Percentiles rank a stretch among this genome's conserved stretches.
Evolutionary conservation across 2,888 invertebrate genomes (phyloP).

Genomic region (Pterobdella sp.): DNA sequence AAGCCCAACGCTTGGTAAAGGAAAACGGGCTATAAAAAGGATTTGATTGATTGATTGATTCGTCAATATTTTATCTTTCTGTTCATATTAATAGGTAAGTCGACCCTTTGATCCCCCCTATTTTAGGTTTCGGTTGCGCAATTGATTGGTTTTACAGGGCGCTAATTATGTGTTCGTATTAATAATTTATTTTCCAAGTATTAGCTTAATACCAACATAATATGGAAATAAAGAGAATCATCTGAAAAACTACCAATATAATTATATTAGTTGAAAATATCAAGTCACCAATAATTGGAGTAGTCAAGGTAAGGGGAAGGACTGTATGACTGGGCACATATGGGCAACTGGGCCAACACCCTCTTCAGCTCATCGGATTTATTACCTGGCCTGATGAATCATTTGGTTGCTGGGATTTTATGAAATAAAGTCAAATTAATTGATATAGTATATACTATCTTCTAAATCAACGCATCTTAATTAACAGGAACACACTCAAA

Average conservation of each 20-base stretch:
- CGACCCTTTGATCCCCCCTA: no score
- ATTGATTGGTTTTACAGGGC: no score
- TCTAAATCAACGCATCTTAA: background rate
- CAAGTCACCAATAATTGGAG: slow-evolving; percentile 60
- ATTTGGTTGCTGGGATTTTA: background rate
- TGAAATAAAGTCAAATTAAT: background rate
- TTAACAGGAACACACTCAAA: background rate
- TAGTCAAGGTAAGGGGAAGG: slow-evolving; percentile 86
- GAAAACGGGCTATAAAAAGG: no score
- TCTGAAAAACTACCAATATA: background rate
- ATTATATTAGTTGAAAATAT: slow-evolving; percentile 51
- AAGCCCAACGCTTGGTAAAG: no score
- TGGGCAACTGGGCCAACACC: slow-evolving; percentile 79
- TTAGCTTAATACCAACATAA: no score
- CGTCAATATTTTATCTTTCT: no score
- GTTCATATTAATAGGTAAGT: no score
- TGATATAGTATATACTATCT: background rate
- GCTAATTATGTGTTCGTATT: no score
- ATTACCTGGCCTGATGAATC: slow-evolving; percentile 1
- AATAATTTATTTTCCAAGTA: no score
- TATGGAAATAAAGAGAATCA: no score
- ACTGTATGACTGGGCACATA: slow-evolving; percentile 86
- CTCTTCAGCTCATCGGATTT: slow-evolving; percentile 65
- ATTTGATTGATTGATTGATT: no score
- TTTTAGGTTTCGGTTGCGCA: no score